Conservation (phyloP, 1,140 invertebrate genomes). For the Daktulosphaira vitifoliae region DNA sequence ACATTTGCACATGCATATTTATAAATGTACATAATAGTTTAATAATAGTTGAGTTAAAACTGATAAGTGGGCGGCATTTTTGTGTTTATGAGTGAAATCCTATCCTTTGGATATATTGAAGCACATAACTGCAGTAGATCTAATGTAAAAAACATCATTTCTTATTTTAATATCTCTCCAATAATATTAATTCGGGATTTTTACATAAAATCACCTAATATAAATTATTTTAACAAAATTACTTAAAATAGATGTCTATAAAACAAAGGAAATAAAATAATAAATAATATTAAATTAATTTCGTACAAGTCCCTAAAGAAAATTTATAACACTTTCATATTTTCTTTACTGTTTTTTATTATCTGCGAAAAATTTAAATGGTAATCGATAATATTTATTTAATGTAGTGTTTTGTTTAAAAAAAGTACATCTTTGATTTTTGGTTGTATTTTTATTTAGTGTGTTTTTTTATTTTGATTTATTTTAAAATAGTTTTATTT, state of each 20-base stretch:
- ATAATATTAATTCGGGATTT: conserved; percentile 14
- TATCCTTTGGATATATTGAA: conserved; percentile 9
- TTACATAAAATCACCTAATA: conserved; percentile 9
- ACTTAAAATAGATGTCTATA: too few relatives aligned
- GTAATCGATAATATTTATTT: too few relatives aligned
- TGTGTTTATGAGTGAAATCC: conserved; percentile 1
- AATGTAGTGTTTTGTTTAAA: too few relatives aligned
- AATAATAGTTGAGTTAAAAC: conserved; percentile 22
- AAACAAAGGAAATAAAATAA: too few relatives aligned
- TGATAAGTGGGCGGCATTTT: conserved; percentile 14
- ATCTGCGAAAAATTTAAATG: too few relatives aligned
- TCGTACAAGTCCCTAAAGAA: too few relatives aligned
- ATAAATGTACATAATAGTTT: conserved; percentile 31
- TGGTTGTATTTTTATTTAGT: too few relatives aligned
- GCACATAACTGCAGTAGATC: conserved; percentile 6
- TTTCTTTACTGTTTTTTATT: too few relatives aligned
- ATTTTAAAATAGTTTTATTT: too few relatives aligned
- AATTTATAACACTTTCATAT: not conserved
- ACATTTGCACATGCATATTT: conserved; percentile 22
- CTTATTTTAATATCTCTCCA: conserved; percentile 11
- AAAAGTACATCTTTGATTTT: too few relatives aligned
- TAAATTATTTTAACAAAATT: not conserved
- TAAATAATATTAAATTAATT: too few relatives aligned
- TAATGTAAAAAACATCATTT: conserved; percentile 33
- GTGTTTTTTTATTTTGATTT: too few relatives aligned